A percentile compares a stretch with the other conserved stretches of the same genome.
phyloP scores from a whole-genome alignment of 1,140 invertebrate species.

The Apolygus lucorum region DNA sequence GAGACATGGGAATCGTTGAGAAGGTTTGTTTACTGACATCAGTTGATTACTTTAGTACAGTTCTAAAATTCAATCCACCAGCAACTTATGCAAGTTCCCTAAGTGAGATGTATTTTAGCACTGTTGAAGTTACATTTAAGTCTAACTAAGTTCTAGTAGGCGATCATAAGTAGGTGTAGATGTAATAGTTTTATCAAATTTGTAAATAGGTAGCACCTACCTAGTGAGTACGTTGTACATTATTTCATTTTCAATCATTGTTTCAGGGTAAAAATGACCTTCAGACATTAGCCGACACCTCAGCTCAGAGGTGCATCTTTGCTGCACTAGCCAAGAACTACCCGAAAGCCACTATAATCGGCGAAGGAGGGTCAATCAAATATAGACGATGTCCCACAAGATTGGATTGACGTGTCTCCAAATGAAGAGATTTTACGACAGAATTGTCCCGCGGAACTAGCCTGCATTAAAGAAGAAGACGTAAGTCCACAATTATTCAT shows the following conservation, averaged over 20 bases:
- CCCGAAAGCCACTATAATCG: slow-evolving; percentile 80
- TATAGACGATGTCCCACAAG: slow-evolving; percentile 49
- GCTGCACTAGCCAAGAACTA: slow-evolving; percentile 73
- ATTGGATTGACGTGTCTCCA: slow-evolving; percentile 60
- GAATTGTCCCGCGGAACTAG: slow-evolving; percentile 57
- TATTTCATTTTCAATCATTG: too few species aligned
- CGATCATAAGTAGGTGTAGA: too few species aligned
- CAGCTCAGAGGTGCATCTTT: slow-evolving; percentile 86
- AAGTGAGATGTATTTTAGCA: too few species aligned
- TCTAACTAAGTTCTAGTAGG: too few species aligned
- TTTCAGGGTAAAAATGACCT: slow-evolving; percentile 90
- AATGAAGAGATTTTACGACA: slow-evolving; percentile 61
- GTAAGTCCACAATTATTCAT: too few species aligned
- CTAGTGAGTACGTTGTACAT: too few species aligned
- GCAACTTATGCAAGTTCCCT: too few species aligned
- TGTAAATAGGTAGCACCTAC: too few species aligned
- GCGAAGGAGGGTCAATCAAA: slow-evolving; percentile 71
- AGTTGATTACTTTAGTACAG: too few species aligned
- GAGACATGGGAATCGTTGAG: slow-evolving; percentile 82
- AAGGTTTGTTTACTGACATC: slow-evolving; percentile 51
- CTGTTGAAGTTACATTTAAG: too few species aligned
- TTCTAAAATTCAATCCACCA: too few species aligned
- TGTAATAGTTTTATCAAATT: too few species aligned
- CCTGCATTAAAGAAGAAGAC: slow-evolving; percentile 50
- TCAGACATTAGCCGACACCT: slow-evolving; percentile 94